Evolutionary conservation across 1,140 invertebrate species (phyloP), one percentile per base, ranked within the genome.

Genomic region (Apocrypta bakeri): DNA sequence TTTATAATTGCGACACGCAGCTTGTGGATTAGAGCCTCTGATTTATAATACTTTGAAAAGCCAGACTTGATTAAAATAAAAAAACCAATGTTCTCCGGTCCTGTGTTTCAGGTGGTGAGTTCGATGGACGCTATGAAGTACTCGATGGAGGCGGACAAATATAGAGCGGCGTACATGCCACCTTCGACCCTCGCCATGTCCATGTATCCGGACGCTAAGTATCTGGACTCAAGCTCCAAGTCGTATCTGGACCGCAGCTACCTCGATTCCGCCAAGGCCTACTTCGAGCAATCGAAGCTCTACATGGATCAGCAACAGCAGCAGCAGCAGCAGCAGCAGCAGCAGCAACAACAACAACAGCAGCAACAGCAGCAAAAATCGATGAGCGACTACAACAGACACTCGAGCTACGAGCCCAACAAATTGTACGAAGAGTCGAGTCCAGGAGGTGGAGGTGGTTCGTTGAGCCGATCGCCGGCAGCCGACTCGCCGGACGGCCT

Each of bases 81-180:
- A 42, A 48, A 25, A 64, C n/a, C 11, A 0, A 9, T 63, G 21
- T 21, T 0, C 24, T 64, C 24, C 17, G 17, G 4, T 64, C 56
- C n/a, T 7, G n/a, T 63, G 74, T 83, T 79, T 2, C 71, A 83
- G 82, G 82, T 83, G 73, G 94, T 95, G 1, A 94, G 94, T 75
- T 94, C 95, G 69, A 95, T 96, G 95, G 95, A 96, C 86, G 94
- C 94, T 3, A 95, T 96, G 94, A 96, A 96, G 87, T 96, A 96
- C 88, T 95, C 95, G 8, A 94, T 96, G 91, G 95, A 96, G 84
- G 94, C 95, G 0, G 95, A 96, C 81, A 96, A 96, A 83, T 96
- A 96, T 89, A 93, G 95, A 48, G 94, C 94, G 8, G 92, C 94
- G 0, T 96, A 96, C 91, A 94, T 94, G 92, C 93, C 94, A 1